Conservation (phyloP, 2,888 invertebrate genomes). For the Horisme vitalbata region DNA sequence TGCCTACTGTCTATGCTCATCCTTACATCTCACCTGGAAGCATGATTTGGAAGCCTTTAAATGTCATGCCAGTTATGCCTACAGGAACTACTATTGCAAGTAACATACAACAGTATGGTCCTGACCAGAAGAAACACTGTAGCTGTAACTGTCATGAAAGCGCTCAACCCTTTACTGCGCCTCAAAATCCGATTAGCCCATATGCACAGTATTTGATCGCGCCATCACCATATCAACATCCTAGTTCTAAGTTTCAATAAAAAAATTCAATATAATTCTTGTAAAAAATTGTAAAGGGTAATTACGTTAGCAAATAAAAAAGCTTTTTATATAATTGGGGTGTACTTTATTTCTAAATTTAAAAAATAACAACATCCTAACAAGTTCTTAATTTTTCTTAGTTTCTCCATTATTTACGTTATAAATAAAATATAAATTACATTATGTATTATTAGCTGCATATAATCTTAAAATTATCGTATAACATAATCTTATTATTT, state of each 20-base stretch:
- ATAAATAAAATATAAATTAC: too few species aligned
- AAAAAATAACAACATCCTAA: too few species aligned
- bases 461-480: too few species aligned
- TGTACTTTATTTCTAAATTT: too few species aligned
- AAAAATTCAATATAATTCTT: background rate
- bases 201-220: constrained; percentile 51
- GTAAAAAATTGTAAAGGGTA: too few species aligned
- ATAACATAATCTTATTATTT: too few species aligned
- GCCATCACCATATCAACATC: constrained; percentile 45
- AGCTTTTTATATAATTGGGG: too few species aligned
- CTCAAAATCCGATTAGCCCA: constrained; percentile 34
- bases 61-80: constrained; percentile 41
- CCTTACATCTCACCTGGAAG: constrained; percentile 45
- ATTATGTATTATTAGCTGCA: too few species aligned
- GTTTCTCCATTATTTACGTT: too few species aligned
- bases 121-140: constrained; percentile 40
- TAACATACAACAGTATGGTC: constrained; percentile 24
- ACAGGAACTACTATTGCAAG: constrained; percentile 33
- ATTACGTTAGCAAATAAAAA: too few species aligned
- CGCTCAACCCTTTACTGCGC: constrained; percentile 27
- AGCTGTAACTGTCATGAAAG: constrained; percentile 54
- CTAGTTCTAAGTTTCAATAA: constrained; percentile 32
- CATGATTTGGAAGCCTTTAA: constrained; percentile 57
- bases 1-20: constrained; percentile 47
- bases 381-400: too few species aligned